Evolutionary conservation across 2,888 invertebrate species (phyloP).

Genomic region (Dryadula phaetusa): DNA sequence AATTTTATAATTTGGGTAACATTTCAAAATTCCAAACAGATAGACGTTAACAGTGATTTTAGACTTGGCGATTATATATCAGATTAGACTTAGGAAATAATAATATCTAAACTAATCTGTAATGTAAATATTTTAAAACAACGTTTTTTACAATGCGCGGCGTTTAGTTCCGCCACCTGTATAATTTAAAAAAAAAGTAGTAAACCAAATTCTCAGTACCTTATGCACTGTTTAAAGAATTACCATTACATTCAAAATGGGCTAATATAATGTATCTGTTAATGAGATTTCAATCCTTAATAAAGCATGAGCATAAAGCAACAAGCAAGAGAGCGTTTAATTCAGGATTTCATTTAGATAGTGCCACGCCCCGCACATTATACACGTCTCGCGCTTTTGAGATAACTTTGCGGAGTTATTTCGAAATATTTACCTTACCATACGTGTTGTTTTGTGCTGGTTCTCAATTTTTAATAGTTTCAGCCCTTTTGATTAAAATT

Average conservation of each 20-base stretch:
- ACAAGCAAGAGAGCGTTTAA: constrained; percentile 25
- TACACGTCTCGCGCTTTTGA: constrained; percentile 9
- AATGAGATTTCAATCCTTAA: constrained; percentile 33
- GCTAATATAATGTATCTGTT: constrained; percentile 1
- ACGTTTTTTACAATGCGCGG: too few relatives aligned
- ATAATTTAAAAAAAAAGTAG: too few relatives aligned
- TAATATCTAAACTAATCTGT: too few relatives aligned
- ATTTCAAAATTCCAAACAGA: too few relatives aligned
- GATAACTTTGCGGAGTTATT: constrained; percentile 11
- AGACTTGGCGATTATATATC: too few relatives aligned
- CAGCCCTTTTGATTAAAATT: background rate
- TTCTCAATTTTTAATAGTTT: background rate
- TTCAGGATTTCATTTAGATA: constrained; percentile 39
- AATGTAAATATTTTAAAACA: too few relatives aligned
- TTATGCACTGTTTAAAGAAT: too few relatives aligned
- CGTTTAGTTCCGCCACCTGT: background rate
- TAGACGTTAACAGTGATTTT: too few relatives aligned
- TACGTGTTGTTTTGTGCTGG: background rate
- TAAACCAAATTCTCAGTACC: too few relatives aligned
- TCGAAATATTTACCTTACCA: constrained; percentile 20
- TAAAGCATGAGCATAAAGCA: constrained; percentile 12
- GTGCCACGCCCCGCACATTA: constrained; percentile 21
- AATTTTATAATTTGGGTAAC: too few relatives aligned
- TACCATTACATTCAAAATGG: too few relatives aligned
- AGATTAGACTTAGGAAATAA: too few relatives aligned